These are phyloP conservation scores for Hybognathus amarus DNA, from an alignment of 2,797 vertebrate species.

Conservation along the genomic window DNA sequence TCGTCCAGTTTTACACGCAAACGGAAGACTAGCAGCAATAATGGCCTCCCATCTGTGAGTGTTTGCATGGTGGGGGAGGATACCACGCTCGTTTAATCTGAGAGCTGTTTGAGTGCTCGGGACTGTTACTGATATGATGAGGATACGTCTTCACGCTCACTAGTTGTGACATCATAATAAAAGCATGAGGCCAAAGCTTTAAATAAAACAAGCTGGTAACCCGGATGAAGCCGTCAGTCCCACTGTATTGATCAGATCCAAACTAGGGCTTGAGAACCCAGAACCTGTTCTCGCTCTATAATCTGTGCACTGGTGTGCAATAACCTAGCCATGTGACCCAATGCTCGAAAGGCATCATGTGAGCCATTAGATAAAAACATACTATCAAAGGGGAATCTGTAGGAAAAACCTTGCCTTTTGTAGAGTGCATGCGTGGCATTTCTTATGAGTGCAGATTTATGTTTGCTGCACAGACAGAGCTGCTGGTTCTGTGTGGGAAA, in stretches of 20 bases:
- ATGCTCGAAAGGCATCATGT: slow-evolving; percentile 34
- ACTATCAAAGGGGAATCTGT: background rate
- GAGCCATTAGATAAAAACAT: slow-evolving; percentile 10
- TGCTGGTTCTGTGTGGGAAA: slow-evolving; percentile 16
- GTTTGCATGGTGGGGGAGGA: slow-evolving; percentile 29
- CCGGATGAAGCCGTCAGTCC: slow-evolving; percentile 26
- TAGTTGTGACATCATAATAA: background rate
- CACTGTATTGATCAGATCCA: slow-evolving; percentile 13
- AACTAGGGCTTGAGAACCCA: slow-evolving; percentile 24
- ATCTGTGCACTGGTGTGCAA: slow-evolving; percentile 39
- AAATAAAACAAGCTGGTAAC: slow-evolving; percentile 28
- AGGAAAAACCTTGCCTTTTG: background rate
- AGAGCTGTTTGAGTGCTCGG: background rate
- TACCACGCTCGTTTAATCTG: slow-evolving; percentile 27
- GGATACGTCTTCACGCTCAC: background rate
- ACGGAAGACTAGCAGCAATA: slow-evolving; percentile 13
- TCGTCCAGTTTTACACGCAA: slow-evolving; percentile 12
- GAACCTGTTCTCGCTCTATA: slow-evolving; percentile 14
- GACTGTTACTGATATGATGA: slow-evolving; percentile 19
- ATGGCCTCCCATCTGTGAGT: slow-evolving; percentile 41
- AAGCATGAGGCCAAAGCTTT: background rate
- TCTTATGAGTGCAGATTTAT: background rate
- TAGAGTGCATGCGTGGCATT: background rate
- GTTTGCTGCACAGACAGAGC: background rate
- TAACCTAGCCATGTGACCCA: slow-evolving; percentile 31